Percentiles rank a stretch among this genome's conserved stretches.
Conservation (phyloP, 2,888 invertebrate species). For the Pristionchus arcanus region DNA sequence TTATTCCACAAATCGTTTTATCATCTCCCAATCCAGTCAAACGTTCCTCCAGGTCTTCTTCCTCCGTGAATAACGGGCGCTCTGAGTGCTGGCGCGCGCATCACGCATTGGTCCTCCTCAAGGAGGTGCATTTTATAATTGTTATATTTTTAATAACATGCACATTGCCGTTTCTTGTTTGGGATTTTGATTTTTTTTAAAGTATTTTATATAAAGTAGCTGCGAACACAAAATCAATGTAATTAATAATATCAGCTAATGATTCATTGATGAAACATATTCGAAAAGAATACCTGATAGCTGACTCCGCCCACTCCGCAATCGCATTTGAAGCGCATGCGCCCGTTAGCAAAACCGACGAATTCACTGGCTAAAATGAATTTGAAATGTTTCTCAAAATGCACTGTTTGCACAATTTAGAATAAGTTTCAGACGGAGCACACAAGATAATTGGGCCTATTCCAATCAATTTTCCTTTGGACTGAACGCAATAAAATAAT, state of each 20-base stretch:
- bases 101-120: conserved; percentile 4
- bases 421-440: too few relatives aligned
- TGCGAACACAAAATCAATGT: too few relatives aligned
- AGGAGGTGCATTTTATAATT: neutral
- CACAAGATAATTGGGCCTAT: too few relatives aligned
- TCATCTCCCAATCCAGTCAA: neutral
- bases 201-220: too few relatives aligned
- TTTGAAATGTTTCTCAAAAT: neutral
- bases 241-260: neutral
- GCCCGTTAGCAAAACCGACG: conserved; percentile 16
- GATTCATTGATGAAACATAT: neutral
- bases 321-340: conserved; percentile 16
- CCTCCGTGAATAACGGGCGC: neutral
- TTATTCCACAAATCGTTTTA: neutral
- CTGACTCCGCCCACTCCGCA: conserved; percentile 1
- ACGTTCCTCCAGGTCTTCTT: neutral
- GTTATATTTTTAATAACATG: too few relatives aligned
- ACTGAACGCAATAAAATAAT: neutral
- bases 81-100: neutral
- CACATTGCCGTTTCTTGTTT: too few relatives aligned
- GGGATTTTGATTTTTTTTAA: too few relatives aligned
- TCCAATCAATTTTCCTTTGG: neutral
- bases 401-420: too few relatives aligned
- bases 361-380: neutral
- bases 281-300: conserved; percentile 11